Percentiles rank a stretch among this genome's conserved stretches.
These are phyloP conservation scores for Ditylenchus dipsaci DNA, from an alignment of 1,140 invertebrate species.

Conservation along the genomic window DNA sequence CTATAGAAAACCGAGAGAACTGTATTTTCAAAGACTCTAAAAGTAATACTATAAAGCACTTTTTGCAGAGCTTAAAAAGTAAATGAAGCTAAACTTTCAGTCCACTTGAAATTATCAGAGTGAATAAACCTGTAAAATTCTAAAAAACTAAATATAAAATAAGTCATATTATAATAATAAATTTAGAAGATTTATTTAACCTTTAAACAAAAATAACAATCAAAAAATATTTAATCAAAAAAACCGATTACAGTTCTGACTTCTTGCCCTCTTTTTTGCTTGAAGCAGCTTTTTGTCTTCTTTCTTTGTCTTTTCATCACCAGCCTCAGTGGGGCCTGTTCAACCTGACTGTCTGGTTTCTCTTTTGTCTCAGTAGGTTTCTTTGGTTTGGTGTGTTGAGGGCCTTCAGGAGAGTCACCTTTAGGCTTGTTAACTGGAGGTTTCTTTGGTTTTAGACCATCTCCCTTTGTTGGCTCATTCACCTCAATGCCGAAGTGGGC, in stretches of 20 bases:
- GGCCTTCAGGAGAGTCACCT: slow-evolving; percentile 26
- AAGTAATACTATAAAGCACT: too few relatives aligned
- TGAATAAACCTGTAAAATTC: too few relatives aligned
- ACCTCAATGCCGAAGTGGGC: slow-evolving; percentile 51
- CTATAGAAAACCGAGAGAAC: too few relatives aligned
- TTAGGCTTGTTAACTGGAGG: slow-evolving; percentile 29
- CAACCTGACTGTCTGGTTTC: background rate
- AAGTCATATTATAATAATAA: too few relatives aligned
- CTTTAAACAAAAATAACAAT: background rate
- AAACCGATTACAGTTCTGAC: slow-evolving; percentile 13
- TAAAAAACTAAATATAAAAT: too few relatives aligned
- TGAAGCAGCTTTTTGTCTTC: background rate
- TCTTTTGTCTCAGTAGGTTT: slow-evolving; percentile 24
- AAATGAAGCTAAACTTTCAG: too few relatives aligned
- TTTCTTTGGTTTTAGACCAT: slow-evolving; percentile 55
- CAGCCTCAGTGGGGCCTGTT: too few relatives aligned
- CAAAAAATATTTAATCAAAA: background rate
- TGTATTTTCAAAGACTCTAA: too few relatives aligned
- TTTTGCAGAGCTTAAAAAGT: too few relatives aligned
- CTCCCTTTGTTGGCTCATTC: slow-evolving; percentile 50
- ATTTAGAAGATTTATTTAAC: slow-evolving; percentile 2
- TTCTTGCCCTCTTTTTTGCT: slow-evolving; percentile 3
- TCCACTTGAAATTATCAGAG: too few relatives aligned
- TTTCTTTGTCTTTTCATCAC: background rate
- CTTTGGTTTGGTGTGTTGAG: slow-evolving; percentile 37